These are phyloP conservation scores for Perizoma affinitatum DNA, from an alignment of 2,888 invertebrate species.

Conservation along the genomic window DNA sequence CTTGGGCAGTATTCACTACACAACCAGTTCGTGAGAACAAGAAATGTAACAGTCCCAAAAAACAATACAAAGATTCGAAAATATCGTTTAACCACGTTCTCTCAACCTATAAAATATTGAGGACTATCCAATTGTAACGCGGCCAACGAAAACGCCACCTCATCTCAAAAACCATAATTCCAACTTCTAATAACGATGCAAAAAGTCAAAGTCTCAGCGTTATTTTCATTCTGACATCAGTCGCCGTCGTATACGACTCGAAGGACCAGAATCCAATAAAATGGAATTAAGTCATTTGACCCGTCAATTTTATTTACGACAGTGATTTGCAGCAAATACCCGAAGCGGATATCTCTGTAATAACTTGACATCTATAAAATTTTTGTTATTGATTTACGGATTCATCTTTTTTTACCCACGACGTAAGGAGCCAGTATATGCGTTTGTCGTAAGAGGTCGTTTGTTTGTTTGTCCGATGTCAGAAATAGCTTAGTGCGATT, in stretches of 20 bases:
- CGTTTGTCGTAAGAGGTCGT: background rate
- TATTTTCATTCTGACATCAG: conserved; percentile 20
- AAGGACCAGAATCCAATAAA: conserved; percentile 45
- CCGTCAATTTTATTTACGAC: conserved; percentile 56
- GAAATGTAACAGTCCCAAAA: background rate
- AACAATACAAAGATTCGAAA: no score
- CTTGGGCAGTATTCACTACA: background rate
- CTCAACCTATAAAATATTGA: no score
- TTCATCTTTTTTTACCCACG: background rate
- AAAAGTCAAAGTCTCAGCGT: conserved; percentile 8
- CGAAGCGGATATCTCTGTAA: conserved; percentile 20
- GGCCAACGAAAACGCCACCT: no score
- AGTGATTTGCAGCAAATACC: conserved; percentile 44
- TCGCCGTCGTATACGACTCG: conserved; percentile 28
- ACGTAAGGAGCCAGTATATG: no score
- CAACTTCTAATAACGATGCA: conserved; percentile 1
- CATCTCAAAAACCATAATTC: background rate
- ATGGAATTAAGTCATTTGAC: conserved; percentile 56
- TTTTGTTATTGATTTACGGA: conserved; percentile 26
- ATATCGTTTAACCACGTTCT: no score
- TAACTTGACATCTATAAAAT: conserved; percentile 27
- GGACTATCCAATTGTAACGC: no score
- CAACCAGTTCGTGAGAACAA: background rate
- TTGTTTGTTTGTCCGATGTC: no score
- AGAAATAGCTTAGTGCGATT: no score